Percentiles rank a stretch among this genome's conserved stretches.
Conservation (phyloP, 2,888 invertebrate species). For the Cataglyphis livida region DNA sequence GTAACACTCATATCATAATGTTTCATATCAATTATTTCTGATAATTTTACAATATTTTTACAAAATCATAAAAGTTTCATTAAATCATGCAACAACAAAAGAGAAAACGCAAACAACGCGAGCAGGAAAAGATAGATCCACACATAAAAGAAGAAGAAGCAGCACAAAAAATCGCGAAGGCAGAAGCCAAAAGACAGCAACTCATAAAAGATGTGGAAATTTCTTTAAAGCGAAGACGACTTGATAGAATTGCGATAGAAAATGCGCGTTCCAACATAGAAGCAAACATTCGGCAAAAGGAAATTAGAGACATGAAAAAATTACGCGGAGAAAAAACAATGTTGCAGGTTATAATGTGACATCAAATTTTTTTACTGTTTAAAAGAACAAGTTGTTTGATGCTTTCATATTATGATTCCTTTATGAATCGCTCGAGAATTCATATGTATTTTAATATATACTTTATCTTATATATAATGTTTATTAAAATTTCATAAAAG, state of each 20-base stretch:
- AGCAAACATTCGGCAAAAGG: slow-evolving; percentile 52
- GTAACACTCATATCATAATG: slow-evolving; percentile 2
- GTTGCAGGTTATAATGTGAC: slow-evolving; percentile 58
- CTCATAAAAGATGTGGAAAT: slow-evolving; percentile 54
- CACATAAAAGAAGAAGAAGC: slow-evolving; percentile 39
- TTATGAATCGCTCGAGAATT: background rate
- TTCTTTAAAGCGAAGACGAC: slow-evolving; percentile 52
- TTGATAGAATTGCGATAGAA: slow-evolving; percentile 53
- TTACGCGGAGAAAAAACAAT: slow-evolving; percentile 62
- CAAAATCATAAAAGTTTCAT: slow-evolving; percentile 6
- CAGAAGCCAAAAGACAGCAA: slow-evolving; percentile 56
- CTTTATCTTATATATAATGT: background rate
- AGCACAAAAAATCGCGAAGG: slow-evolving; percentile 32
- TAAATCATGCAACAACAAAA: slow-evolving; percentile 22
- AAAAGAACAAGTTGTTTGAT: background rate
- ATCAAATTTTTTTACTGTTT: background rate
- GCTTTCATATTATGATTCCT: background rate
- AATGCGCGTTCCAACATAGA: slow-evolving; percentile 57
- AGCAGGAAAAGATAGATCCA: slow-evolving; percentile 15
- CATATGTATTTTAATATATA: background rate
- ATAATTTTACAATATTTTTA: background rate
- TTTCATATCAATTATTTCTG: background rate
- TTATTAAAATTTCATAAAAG: background rate
- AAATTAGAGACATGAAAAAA: slow-evolving; percentile 56
- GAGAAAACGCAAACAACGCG: slow-evolving; percentile 48